Conservation (phyloP, 2,113 vertebrate species). For the Todiramphus chloris region DNA sequence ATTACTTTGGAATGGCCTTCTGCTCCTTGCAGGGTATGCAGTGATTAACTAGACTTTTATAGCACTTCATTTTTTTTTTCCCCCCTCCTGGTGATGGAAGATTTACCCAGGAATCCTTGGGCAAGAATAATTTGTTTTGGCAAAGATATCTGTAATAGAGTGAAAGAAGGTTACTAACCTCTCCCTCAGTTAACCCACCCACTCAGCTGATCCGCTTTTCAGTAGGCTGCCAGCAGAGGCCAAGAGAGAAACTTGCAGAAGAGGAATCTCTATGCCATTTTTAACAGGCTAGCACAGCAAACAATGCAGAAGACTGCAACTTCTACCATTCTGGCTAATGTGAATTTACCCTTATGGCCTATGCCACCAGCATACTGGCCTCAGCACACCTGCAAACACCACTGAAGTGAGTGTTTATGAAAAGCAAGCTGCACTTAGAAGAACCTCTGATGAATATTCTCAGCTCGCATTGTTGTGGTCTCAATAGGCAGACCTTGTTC, state of each 20-base stretch:
- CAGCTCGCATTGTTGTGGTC: not conserved
- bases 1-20: constrained; percentile 46
- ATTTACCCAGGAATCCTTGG: constrained; percentile 21
- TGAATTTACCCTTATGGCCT: not conserved
- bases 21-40: constrained; percentile 31
- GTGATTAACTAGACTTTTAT: constrained; percentile 46
- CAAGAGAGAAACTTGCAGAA: not conserved
- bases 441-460: not conserved
- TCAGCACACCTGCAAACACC: not conserved
- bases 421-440: not conserved
- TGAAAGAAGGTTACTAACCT: not conserved
- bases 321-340: not conserved
- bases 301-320: not conserved
- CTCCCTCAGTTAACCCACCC: not conserved
- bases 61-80: not conserved
- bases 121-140: constrained; percentile 38
- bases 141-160: not conserved
- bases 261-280: not conserved
- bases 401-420: not conserved
- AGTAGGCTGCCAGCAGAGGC: not conserved
- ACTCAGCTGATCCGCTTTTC: not conserved
- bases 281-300: not conserved
- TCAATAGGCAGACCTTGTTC: not conserved
- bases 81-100: not conserved
- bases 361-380: no score